These are phyloP conservation scores for Benthosema pterotum DNA, from an alignment of 2,797 vertebrate species.

Conservation along the genomic window DNA sequence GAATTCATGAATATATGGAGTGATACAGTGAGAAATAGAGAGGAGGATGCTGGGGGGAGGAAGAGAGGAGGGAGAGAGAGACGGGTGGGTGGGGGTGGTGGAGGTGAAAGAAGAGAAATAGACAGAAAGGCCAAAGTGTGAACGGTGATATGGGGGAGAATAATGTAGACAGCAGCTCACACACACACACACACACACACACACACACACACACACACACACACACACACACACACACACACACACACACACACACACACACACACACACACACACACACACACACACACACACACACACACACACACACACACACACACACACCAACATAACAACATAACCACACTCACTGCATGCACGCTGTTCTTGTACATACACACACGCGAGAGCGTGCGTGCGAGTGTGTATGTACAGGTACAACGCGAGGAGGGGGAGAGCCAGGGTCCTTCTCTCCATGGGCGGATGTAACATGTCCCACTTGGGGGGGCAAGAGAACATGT, in stretches of 20 bases:
- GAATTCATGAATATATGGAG: constrained; percentile 86
- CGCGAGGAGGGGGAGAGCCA: too few relatives aligned
- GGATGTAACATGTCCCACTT: too few relatives aligned
- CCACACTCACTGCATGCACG: too few relatives aligned
- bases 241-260: constrained; percentile 13
- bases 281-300: background rate
- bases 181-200: constrained; percentile 6
- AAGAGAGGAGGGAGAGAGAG: constrained; percentile 8
- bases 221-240: constrained; percentile 15
- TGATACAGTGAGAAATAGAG: constrained; percentile 64
- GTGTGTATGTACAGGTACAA: too few relatives aligned
- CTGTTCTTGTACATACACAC: background rate
- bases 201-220: too few relatives aligned
- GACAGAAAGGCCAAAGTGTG: constrained; percentile 61
- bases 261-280: constrained; percentile 18
- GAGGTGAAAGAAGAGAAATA: constrained; percentile 56
- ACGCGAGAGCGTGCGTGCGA: background rate
- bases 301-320: background rate
- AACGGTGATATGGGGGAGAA: constrained; percentile 43
- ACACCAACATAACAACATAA: background rate
- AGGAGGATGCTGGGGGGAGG: background rate
- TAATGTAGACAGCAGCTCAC: constrained; percentile 55
- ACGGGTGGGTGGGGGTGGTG: constrained; percentile 31
- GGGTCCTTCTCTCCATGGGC: constrained; percentile 20
- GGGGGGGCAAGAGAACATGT: too few relatives aligned